A percentile compares a stretch with the other conserved stretches of the same genome.
Evolutionary conservation across 1,140 invertebrate genomes (phyloP).

Genomic region (Ladona fulva): DNA sequence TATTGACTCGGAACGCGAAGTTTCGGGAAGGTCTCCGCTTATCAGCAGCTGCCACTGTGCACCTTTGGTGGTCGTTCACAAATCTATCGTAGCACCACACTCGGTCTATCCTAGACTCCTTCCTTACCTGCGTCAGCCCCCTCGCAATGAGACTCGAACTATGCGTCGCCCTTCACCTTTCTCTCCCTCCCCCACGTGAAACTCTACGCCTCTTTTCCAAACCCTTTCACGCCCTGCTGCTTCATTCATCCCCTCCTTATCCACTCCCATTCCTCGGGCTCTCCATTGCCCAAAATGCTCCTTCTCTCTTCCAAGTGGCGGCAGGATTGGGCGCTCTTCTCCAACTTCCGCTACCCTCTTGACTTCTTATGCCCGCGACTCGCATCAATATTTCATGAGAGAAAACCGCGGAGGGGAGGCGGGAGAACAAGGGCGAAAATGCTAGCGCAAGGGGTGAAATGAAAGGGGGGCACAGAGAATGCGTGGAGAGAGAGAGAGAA

Average conservation of each 20-base stretch:
- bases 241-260: not conserved
- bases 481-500: not conserved
- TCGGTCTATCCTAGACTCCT: too few relatives aligned
- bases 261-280: not conserved
- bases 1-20: too few relatives aligned
- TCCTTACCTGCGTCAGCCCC: too few relatives aligned
- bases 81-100: too few relatives aligned
- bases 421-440: not conserved
- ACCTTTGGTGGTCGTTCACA: too few relatives aligned
- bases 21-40: too few relatives aligned
- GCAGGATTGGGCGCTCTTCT: not conserved
- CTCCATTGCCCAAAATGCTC: not conserved
- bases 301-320: not conserved
- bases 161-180: too few relatives aligned
- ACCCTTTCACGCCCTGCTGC: not conserved
- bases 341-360: not conserved
- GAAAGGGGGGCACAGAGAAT: not conserved
- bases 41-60: too few relatives aligned
- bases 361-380: not conserved
- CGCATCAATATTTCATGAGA: constrained; percentile 9
- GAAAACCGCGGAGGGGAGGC: not conserved
- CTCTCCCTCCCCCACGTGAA: not conserved
- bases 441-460: not conserved
- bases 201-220: not conserved
- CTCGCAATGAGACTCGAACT: too few relatives aligned